These are phyloP conservation scores for Sebastes iracundus DNA, from an alignment of 2,797 vertebrate species.

Conservation along the genomic window DNA sequence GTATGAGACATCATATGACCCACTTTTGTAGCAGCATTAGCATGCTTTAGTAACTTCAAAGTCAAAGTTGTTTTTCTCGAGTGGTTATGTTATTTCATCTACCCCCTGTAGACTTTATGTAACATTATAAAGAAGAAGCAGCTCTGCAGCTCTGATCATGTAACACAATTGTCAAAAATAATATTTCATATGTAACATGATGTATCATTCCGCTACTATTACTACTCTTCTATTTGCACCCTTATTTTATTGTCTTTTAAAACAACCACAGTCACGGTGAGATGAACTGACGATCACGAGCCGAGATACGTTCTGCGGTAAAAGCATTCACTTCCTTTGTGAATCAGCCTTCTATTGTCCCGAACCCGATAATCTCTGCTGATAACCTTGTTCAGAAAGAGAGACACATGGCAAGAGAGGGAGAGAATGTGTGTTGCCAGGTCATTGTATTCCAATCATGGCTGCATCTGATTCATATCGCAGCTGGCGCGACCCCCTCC, in stretches of 20 bases:
- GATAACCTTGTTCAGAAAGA: slow-evolving; percentile 68
- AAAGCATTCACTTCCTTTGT: slow-evolving; percentile 12
- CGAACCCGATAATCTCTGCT: slow-evolving; percentile 62
- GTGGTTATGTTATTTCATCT: slow-evolving; percentile 1
- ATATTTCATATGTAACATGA: neutral
- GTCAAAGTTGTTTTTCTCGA: slow-evolving; percentile 14
- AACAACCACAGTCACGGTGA: neutral
- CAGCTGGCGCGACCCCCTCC: slow-evolving; percentile 16
- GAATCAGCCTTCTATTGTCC: slow-evolving; percentile 44
- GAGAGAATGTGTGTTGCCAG: slow-evolving; percentile 16
- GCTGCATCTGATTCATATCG: slow-evolving; percentile 68
- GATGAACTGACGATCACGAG: neutral
- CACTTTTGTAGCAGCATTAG: slow-evolving; percentile 45
- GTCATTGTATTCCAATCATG: slow-evolving; percentile 70
- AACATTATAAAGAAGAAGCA: neutral
- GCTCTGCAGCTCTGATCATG: neutral
- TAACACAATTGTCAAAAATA: neutral
- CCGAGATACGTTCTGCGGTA: neutral
- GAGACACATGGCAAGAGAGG: neutral
- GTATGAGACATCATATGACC: slow-evolving; percentile 48
- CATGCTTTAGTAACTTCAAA: slow-evolving; percentile 45
- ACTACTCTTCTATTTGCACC: neutral
- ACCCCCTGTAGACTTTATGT: neutral
- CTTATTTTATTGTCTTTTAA: neutral
- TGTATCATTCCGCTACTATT: neutral